A percentile compares a stretch with the other conserved stretches of the same genome.
These are phyloP conservation scores for Mermis nigrescens DNA, from an alignment of 2,888 invertebrate genomes.

Conservation along the genomic window DNA sequence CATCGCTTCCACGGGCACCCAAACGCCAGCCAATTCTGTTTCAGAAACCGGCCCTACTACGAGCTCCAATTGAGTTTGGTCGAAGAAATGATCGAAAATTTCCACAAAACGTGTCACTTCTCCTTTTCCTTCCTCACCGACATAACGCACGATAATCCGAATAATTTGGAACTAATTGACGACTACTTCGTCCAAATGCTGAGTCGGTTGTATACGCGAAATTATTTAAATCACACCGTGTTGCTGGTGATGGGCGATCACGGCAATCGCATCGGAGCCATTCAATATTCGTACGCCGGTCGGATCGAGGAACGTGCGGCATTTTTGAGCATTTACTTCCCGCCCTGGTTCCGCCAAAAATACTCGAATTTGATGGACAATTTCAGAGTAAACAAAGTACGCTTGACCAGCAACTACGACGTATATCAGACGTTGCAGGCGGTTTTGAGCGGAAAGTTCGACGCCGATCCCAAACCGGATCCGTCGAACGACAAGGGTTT, in stretches of 20 bases:
- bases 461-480: not conserved
- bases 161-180: slow-evolving; percentile 56
- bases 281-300: slow-evolving; percentile 39
- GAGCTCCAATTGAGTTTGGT: slow-evolving; percentile 53
- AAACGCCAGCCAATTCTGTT: slow-evolving; percentile 47
- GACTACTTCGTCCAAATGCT: slow-evolving; percentile 33
- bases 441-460: slow-evolving; percentile 6
- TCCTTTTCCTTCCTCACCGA: slow-evolving; percentile 66
- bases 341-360: slow-evolving; percentile 47
- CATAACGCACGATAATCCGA: slow-evolving; percentile 62
- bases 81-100: slow-evolving; percentile 43
- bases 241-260: slow-evolving; percentile 33
- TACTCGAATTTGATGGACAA: slow-evolving; percentile 47
- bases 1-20: not conserved
- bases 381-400: slow-evolving; percentile 44
- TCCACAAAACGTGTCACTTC: slow-evolving; percentile 48
- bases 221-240: slow-evolving; percentile 15
- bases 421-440: slow-evolving; percentile 6
- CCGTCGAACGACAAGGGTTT: not conserved
- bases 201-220: slow-evolving; percentile 11
- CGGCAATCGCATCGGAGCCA: slow-evolving; percentile 33
- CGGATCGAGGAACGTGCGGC: slow-evolving; percentile 67
- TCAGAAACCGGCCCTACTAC: slow-evolving; percentile 49
- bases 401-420: slow-evolving; percentile 8
- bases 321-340: slow-evolving; percentile 52